phyloP scores from a whole-genome alignment of 2,113 vertebrate genomes.

The Clarias batrachus region DNA sequence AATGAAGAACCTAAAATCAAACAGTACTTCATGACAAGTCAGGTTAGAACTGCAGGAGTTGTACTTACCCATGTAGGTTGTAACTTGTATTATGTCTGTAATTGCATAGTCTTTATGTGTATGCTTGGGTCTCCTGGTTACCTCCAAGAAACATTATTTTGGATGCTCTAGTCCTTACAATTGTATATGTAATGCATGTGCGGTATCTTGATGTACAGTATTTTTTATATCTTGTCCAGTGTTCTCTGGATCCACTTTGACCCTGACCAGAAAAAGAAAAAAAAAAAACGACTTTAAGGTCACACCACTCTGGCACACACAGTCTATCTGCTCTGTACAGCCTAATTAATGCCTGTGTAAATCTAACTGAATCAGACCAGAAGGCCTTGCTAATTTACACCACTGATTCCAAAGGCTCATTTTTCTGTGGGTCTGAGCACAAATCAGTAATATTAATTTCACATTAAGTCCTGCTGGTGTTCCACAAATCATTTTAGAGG shows the following conservation, averaged over 20 bases:
- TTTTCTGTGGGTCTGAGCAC: not conserved
- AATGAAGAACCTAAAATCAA: not conserved
- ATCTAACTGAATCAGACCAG: not conserved
- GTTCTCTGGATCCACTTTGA: not conserved
- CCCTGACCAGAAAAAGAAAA: not conserved
- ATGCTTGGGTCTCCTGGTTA: not conserved
- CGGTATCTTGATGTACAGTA: too few relatives aligned
- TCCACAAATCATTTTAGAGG: conserved; percentile 15
- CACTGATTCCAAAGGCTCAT: not conserved
- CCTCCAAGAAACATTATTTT: not conserved
- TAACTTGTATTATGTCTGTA: not conserved
- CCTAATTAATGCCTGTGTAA: not conserved
- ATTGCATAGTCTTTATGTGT: not conserved
- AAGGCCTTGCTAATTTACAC: not conserved
- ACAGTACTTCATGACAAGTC: not conserved
- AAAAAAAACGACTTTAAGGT: not conserved
- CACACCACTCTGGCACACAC: not conserved
- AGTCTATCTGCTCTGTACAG: not conserved
- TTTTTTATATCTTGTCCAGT: not conserved
- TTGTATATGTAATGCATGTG: not conserved
- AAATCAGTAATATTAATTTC: not conserved
- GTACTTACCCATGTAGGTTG: not conserved
- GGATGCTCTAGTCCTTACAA: not conserved
- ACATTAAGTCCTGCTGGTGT: not conserved
- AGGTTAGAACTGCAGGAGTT: not conserved